These are phyloP conservation scores for Cololabis saira DNA, from an alignment of 2,113 vertebrate genomes.

Conservation along the genomic window DNA sequence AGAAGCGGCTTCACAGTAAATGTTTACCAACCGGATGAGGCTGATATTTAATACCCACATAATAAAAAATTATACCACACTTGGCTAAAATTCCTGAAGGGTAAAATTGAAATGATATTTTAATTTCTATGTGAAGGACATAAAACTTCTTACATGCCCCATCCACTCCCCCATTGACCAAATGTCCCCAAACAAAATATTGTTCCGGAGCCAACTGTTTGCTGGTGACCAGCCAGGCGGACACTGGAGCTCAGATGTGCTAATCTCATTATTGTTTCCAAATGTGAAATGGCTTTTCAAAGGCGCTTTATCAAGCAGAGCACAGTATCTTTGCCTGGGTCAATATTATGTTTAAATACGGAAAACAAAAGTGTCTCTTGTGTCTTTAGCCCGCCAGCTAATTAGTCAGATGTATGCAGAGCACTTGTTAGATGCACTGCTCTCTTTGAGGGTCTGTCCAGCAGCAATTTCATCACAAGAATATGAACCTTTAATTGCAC, in stretches of 20 bases:
- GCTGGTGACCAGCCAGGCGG: slow-evolving; percentile 26
- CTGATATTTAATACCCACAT: too few species aligned
- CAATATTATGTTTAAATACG: slow-evolving; percentile 43
- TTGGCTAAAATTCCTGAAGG: too few species aligned
- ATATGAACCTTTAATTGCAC: not conserved
- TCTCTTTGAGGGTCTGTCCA: not conserved
- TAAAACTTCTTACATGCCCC: not conserved
- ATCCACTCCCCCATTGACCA: slow-evolving; percentile 12
- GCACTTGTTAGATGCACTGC: slow-evolving; percentile 19
- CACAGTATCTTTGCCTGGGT: slow-evolving; percentile 43
- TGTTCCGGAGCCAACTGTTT: slow-evolving; percentile 9
- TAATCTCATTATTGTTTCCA: slow-evolving; percentile 58
- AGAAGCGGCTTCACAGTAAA: not conserved
- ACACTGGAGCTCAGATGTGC: slow-evolving; percentile 33
- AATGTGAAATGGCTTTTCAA: slow-evolving; percentile 50
- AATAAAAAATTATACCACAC: too few species aligned
- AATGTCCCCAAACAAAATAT: slow-evolving; percentile 47
- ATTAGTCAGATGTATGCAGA: slow-evolving; percentile 34
- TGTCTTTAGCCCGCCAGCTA: slow-evolving; percentile 41
- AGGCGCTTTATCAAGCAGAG: slow-evolving; percentile 44
- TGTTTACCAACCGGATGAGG: not conserved
- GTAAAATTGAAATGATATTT: too few species aligned
- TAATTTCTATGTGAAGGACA: not conserved
- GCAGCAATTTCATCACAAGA: not conserved
- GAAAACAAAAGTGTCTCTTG: slow-evolving; percentile 45